phyloP scores from a whole-genome alignment of 2,888 invertebrate genomes.

The Scaptomyza tumidula region DNA sequence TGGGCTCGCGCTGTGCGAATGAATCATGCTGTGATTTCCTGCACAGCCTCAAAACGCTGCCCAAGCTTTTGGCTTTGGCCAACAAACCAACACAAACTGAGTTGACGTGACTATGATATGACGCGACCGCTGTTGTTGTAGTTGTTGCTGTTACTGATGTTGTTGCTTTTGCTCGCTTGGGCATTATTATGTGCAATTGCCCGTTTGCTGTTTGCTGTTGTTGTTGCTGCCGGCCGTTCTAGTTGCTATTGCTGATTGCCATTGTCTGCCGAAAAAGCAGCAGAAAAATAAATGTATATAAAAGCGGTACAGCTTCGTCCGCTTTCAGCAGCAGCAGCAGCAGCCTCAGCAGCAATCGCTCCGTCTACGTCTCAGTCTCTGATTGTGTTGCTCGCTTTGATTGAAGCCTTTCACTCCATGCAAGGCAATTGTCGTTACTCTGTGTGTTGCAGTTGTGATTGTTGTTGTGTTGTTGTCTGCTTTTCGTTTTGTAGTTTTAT shows the following conservation, averaged over 20 bases:
- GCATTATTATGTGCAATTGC: conserved; percentile 79
- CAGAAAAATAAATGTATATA: conserved; percentile 64
- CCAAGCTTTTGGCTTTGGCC: conserved; percentile 57
- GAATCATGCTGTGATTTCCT: conserved; percentile 83
- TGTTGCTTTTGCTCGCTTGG: conserved; percentile 63
- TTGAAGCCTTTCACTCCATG: conserved; percentile 83
- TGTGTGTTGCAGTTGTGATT: conserved; percentile 54
- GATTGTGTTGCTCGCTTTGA: conserved; percentile 77
- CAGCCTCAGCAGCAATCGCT: conserved; percentile 65
- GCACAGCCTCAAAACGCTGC: conserved; percentile 70
- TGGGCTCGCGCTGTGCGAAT: conserved; percentile 63
- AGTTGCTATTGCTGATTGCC: conserved; percentile 75
- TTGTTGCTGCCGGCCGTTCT: conserved; percentile 72
- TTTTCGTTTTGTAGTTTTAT: conserved; percentile 78
- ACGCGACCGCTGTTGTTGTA: conserved; percentile 63
- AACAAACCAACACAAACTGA: conserved; percentile 55
- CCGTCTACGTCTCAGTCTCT: conserved; percentile 69
- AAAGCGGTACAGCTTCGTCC: conserved; percentile 66
- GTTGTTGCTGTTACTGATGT: conserved; percentile 18
- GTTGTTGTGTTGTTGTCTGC: conserved; percentile 53
- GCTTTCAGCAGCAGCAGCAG: conserved; percentile 49
- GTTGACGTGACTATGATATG: conserved; percentile 82
- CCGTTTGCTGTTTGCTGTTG: conserved; percentile 60
- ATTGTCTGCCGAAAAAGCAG: conserved; percentile 76
- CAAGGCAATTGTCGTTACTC: conserved; percentile 78